Percentiles rank a stretch among this genome's conserved stretches.
Conservation (phyloP, 2,888 invertebrate species). For the Apodemia zela region DNA sequence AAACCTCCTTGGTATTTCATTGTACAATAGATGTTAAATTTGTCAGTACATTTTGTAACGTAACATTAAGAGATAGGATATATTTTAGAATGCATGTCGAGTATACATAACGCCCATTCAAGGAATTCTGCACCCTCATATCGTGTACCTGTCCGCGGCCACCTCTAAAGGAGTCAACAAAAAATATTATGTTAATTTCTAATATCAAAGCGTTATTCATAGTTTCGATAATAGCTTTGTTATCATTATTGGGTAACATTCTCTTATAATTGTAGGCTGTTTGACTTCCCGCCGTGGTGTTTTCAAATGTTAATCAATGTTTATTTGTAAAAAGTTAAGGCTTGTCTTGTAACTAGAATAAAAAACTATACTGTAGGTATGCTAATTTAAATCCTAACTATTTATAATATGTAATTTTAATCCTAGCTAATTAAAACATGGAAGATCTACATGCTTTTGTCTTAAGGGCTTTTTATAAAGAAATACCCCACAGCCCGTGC, state of each 20-base stretch:
- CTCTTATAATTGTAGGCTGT: slow-evolving; percentile 56
- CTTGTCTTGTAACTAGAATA: slow-evolving; percentile 39
- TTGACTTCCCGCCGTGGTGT: slow-evolving; percentile 37
- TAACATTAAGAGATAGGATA: slow-evolving; percentile 32
- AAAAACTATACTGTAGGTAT: slow-evolving; percentile 3
- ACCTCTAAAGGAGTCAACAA: slow-evolving; percentile 71
- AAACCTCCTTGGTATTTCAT: not conserved
- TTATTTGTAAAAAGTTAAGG: slow-evolving; percentile 43
- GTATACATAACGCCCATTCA: slow-evolving; percentile 62
- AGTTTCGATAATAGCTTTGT: slow-evolving; percentile 74
- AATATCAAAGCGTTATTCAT: slow-evolving; percentile 73
- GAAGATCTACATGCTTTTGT: too few relatives aligned
- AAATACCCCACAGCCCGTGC: too few relatives aligned
- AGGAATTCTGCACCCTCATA: slow-evolving; percentile 79
- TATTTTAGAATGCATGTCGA: slow-evolving; percentile 29
- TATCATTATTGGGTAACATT: slow-evolving; percentile 72
- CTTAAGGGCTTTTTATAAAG: too few relatives aligned
- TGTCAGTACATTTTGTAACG: slow-evolving; percentile 35
- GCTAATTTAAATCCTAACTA: not conserved
- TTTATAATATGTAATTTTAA: too few relatives aligned
- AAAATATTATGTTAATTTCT: slow-evolving; percentile 77
- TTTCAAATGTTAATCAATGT: slow-evolving; percentile 45
- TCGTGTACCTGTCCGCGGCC: slow-evolving; percentile 75
- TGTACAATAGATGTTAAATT: slow-evolving; percentile 32
- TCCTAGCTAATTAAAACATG: too few relatives aligned